Evolutionary conservation across 2,797 vertebrate genomes (phyloP).

Genomic region (Amblyopsis hoosieri): DNA sequence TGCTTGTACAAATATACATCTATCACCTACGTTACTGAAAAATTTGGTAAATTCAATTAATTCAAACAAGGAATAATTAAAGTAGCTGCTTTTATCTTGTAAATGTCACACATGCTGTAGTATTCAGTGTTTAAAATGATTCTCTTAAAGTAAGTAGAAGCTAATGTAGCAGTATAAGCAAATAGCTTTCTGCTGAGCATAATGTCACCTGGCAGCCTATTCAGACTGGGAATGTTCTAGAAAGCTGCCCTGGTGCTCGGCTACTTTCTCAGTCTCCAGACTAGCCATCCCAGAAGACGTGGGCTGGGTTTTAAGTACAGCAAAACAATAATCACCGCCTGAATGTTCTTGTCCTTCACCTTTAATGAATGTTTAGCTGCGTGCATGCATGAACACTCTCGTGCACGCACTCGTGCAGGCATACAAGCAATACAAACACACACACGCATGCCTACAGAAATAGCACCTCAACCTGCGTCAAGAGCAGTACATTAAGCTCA

Average conservation of each 20-base stretch:
- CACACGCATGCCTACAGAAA: slow-evolving; percentile 7
- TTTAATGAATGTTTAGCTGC: slow-evolving; percentile 1
- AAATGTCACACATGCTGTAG: no score
- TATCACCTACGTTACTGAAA: no score
- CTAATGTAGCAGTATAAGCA: no score
- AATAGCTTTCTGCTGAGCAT: no score
- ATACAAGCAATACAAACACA: neutral
- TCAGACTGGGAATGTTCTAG: no score
- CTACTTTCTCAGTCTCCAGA: slow-evolving; percentile 41
- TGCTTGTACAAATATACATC: no score
- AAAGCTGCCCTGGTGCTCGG: slow-evolving; percentile 51
- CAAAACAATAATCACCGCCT: slow-evolving; percentile 53
- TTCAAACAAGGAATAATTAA: no score
- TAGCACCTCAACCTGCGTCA: slow-evolving; percentile 27
- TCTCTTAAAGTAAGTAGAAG: no score
- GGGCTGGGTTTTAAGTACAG: slow-evolving; percentile 45
- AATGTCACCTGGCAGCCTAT: no score
- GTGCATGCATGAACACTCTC: slow-evolving; percentile 12
- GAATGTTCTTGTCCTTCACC: slow-evolving; percentile 53
- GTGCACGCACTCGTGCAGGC: neutral
- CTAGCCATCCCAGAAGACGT: slow-evolving; percentile 54
- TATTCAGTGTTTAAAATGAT: no score
- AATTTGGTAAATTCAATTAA: no score
- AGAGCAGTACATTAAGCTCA: slow-evolving; percentile 23
- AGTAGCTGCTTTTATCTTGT: no score